A percentile compares a stretch with the other conserved stretches of the same genome.
These are phyloP conservation scores for Morpho achilles DNA, from an alignment of 2,888 invertebrate genomes.

Conservation along the genomic window DNA sequence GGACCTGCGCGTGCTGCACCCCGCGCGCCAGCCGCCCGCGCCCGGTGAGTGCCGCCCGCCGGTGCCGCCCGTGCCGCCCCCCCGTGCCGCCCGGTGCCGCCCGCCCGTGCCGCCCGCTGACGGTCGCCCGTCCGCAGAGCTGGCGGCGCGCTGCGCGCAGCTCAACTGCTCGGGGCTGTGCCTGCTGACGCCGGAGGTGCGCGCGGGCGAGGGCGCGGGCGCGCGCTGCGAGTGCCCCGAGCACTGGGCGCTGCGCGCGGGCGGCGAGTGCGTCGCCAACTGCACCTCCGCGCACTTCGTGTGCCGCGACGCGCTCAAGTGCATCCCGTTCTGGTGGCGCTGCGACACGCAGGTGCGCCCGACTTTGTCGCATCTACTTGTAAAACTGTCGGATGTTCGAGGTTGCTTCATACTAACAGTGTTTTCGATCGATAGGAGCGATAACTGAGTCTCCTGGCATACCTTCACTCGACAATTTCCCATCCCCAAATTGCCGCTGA, in stretches of 20 bases:
- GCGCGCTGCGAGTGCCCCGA: constrained; percentile 89
- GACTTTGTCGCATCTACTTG: too few relatives aligned
- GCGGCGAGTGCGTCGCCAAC: constrained; percentile 85
- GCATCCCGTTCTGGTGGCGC: constrained; percentile 89
- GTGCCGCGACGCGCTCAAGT: constrained; percentile 88
- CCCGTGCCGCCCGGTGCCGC: neutral
- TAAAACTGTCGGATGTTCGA: too few relatives aligned
- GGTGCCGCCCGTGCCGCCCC: neutral
- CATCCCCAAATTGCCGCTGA: too few relatives aligned
- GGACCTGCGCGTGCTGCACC: constrained; percentile 92
- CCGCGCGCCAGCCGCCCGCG: constrained; percentile 82
- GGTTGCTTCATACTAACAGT: too few relatives aligned
- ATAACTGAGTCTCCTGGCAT: too few relatives aligned
- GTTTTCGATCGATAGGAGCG: too few relatives aligned
- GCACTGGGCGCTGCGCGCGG: constrained; percentile 83
- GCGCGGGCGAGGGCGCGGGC: constrained; percentile 33
- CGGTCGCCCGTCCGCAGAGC: constrained; percentile 29
- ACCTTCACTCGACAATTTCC: too few relatives aligned
- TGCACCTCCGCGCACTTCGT: constrained; percentile 91
- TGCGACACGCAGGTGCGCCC: constrained; percentile 58
- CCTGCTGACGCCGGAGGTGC: constrained; percentile 78
- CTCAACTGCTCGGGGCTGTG: constrained; percentile 91
- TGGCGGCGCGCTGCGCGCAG: constrained; percentile 77
- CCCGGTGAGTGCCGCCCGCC: constrained; percentile 39
- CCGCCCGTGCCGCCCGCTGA: neutral